These are phyloP conservation scores for Sakesphorus luctuosus DNA, from an alignment of 2,113 vertebrate genomes.

Conservation along the genomic window DNA sequence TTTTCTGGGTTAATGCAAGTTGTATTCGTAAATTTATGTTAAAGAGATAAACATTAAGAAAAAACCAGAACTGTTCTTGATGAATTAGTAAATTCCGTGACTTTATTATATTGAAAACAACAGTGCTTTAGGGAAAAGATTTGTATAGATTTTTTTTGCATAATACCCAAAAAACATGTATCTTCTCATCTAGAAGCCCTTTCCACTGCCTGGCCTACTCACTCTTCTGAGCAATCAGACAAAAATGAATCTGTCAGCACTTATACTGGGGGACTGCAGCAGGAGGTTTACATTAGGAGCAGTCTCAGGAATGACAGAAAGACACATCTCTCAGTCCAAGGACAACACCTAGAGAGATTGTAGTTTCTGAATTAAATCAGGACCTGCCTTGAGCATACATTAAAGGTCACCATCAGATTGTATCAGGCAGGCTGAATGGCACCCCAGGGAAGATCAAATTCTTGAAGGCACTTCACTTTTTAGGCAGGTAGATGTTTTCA, in stretches of 20 bases:
- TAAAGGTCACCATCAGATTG: neutral
- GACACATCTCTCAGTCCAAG: neutral
- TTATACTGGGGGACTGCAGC: neutral
- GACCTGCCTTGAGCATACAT: slow-evolving; percentile 1
- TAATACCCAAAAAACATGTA: neutral
- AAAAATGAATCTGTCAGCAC: neutral
- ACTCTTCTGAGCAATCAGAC: neutral
- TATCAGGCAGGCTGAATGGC: neutral
- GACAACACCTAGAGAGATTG: neutral
- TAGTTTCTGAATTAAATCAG: slow-evolving; percentile 45
- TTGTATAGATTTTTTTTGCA: neutral
- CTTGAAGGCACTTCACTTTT: neutral
- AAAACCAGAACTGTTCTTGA: neutral
- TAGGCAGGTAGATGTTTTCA: slow-evolving; percentile 20
- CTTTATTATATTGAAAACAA: neutral
- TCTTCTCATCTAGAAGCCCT: neutral
- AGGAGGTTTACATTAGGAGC: neutral
- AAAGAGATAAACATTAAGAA: neutral
- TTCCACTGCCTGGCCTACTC: neutral
- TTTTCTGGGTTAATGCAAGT: neutral
- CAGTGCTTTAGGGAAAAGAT: neutral
- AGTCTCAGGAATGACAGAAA: neutral
- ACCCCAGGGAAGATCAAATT: neutral
- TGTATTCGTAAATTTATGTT: neutral
- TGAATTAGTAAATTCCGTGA: neutral